Evolutionary conservation across 2,888 invertebrate species (phyloP), one percentile per base, ranked within the genome.

Genomic region (Abrostola triplasia): DNA sequence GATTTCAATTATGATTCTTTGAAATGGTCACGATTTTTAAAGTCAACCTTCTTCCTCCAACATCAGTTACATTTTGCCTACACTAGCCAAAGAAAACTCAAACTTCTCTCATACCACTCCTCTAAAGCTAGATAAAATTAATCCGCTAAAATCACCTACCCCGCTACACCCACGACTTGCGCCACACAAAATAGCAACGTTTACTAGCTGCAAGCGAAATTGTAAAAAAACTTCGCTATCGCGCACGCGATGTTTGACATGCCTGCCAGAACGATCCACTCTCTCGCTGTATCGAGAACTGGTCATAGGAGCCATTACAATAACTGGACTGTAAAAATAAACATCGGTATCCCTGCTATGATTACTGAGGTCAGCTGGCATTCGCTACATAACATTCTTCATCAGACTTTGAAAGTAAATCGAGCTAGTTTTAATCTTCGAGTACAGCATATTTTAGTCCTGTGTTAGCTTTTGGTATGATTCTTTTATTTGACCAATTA

Each of bases 191-290:
- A 74, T 73, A 64, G 65, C 77, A 61, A 59, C 78, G 74, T 78
- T 84, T 84, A 84, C 61, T 59, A 71, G 70, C 72, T 59, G 72
- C 69, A 59, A 80, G 81, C 80, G 84, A 84, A 84, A 85, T 82
- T 78, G 76, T 75, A 77, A 80, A 85, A 85, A 87, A 73, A 64
- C 24, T 13, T 61, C 35, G 64, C 63, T 62, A 68, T 61, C 52
- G 57, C 64, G 64, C 85, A 87, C 85, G 86, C 86, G 75, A 86
- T 77, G 64, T 69, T 61, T 60, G 63, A 64, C 76, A 75, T 78
- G 74, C 64, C 76, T 67, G 44, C 61, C 53, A 64, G 62, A 68
- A 48, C 68, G 38, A 53, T 66, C 63, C 67, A 65, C 69, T 72
- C 73, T 71, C 67, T 63, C 71, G 40, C 36, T 36, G 70, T 70